phyloP scores from a whole-genome alignment of 2,888 invertebrate species.

The Linyphia triangularis region DNA sequence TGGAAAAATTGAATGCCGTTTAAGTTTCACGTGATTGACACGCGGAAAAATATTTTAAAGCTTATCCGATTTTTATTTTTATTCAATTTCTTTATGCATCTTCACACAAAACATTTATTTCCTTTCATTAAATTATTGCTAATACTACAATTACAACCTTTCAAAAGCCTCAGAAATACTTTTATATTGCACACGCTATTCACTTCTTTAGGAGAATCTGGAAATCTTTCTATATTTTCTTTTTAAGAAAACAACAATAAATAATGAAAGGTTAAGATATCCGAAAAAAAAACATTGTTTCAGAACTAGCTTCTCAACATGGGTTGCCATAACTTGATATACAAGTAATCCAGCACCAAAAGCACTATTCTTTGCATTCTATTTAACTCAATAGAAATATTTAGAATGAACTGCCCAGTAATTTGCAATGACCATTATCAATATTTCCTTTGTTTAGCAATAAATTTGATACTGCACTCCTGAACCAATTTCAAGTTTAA shows the following conservation, averaged over 20 bases:
- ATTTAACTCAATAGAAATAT: not conserved
- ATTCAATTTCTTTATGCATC: too few species aligned
- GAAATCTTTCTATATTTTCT: not conserved
- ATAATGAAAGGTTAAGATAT: not conserved
- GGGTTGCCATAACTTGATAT: slow-evolving; percentile 1
- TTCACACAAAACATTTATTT: too few species aligned
- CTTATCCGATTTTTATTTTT: too few species aligned
- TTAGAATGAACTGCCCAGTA: not conserved
- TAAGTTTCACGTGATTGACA: too few species aligned
- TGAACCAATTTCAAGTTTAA: slow-evolving; percentile 29
- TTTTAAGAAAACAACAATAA: not conserved
- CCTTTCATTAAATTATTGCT: too few species aligned
- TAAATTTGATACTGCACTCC: not conserved
- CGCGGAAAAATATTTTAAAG: too few species aligned
- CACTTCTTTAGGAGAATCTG: too few species aligned
- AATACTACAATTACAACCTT: too few species aligned
- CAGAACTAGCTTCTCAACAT: not conserved
- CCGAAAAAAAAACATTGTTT: not conserved
- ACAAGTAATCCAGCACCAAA: not conserved
- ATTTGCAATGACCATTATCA: not conserved
- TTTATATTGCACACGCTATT: too few species aligned
- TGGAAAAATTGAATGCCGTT: too few species aligned
- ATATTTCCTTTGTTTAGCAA: not conserved
- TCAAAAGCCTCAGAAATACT: too few species aligned
- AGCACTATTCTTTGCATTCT: not conserved